These are phyloP conservation scores for Lateolabrax maculatus DNA, from an alignment of 2,797 vertebrate species.

Conservation along the genomic window DNA sequence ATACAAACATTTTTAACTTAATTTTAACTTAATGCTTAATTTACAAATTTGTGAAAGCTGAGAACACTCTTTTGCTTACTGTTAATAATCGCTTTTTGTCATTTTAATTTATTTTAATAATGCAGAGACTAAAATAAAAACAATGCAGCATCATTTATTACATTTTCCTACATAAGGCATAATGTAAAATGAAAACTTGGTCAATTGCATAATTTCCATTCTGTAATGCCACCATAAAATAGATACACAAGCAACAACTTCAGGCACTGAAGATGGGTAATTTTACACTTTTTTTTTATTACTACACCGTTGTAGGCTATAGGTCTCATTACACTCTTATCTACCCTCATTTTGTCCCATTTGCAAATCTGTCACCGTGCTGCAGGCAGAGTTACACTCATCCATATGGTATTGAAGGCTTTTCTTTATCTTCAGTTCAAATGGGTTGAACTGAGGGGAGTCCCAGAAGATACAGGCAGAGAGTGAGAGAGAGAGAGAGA, in stretches of 20 bases:
- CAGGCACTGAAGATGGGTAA: slow-evolving; percentile 15
- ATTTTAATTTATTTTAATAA: slow-evolving; percentile 24
- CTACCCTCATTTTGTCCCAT: slow-evolving; percentile 42
- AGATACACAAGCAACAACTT: slow-evolving; percentile 17
- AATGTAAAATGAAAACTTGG: slow-evolving; percentile 35
- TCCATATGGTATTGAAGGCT: slow-evolving; percentile 52
- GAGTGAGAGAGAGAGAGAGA: slow-evolving; percentile 28
- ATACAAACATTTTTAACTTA: neutral
- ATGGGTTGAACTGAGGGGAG: slow-evolving; percentile 64
- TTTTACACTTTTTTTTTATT: slow-evolving; percentile 31
- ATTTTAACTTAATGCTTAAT: neutral
- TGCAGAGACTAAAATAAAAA: neutral
- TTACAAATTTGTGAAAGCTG: neutral
- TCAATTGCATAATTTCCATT: slow-evolving; percentile 29
- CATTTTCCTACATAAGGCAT: slow-evolving; percentile 29
- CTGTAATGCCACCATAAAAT: slow-evolving; percentile 10
- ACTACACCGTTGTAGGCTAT: slow-evolving; percentile 17
- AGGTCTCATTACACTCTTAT: slow-evolving; percentile 38
- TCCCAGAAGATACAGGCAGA: slow-evolving; percentile 66
- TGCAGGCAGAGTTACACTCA: slow-evolving; percentile 52
- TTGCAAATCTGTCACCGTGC: slow-evolving; percentile 53
- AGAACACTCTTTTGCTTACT: neutral
- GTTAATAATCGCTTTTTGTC: slow-evolving; percentile 17
- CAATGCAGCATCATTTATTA: slow-evolving; percentile 7
- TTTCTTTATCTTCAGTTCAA: slow-evolving; percentile 67